Evolutionary conservation across 2,113 vertebrate genomes (phyloP), one percentile per base, ranked within the genome.

Genomic region (Pelmatolapia mariae): DNA sequence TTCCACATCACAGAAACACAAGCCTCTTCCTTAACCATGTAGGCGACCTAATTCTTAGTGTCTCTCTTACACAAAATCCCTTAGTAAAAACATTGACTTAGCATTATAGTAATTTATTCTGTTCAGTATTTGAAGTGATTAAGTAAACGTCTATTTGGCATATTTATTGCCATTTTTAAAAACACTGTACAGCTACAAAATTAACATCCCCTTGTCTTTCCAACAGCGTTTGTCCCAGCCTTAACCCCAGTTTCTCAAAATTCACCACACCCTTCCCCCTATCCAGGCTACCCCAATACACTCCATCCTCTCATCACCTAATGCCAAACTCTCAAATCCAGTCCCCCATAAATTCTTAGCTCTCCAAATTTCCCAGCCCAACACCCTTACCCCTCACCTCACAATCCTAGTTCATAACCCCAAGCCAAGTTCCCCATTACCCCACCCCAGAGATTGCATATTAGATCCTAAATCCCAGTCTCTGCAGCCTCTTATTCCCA

Each of bases 381-480:
- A 71, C 56, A 86, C 22, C 11, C 66, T 86, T 76, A 87, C 59
- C 85, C 88, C 13, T 71, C 36, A 71, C 73, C 84, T 73, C 47
- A 57, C 53, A 84, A 84, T 91, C 87, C 76, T 68, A 71, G 50
- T 40, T 84, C 63, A 31, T 54, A 84, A 80, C 68, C 61, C 40
- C 26, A 71, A 33, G 81, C 80, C 82, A 91, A 89, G 12, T 68
- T 85, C 78, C 87, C 66, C 16, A 43, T 85, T 80, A 87, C 81
- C 83, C 85, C 83, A 81, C 79, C 81, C 82, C 89, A 88, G 61
- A 89, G 76, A 61, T 84, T 61, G 68, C 82, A 83, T 40, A 33
- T 84, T 56, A 61, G 78, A 83, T 40, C 38, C 40, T 84, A 91
- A 92, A 94, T 92, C 91, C 92, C 85, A 83, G 83, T 85, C 84